Base-by-base conservation (phyloP, 2,888 invertebrate species). In the Schizaphis graminum region DNA sequence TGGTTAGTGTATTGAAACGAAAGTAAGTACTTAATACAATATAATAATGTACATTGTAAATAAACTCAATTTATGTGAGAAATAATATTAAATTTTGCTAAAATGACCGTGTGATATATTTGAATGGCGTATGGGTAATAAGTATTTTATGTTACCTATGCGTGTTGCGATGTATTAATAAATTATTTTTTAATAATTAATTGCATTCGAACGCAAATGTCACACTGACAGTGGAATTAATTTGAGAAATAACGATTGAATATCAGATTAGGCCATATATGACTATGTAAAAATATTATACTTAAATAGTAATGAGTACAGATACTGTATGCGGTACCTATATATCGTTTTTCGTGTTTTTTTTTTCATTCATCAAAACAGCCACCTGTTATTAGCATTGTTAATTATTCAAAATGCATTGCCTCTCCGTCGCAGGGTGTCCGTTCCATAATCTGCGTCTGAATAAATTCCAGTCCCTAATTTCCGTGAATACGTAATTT, bases 401-500 rank as follows among this genome's bases (percentile, higher is more conserved):
- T 90, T 91, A 94, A 94, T 94, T 94, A 94, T 94, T 94, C 90
- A 91, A 94, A 91, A 67, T 41, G 61, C 77, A 28, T 85, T 91
- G 86, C 35, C 67, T 28, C 61, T 77, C 77, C 77, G 44, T 89
- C 49, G 88, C 88, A 89, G 92, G 92, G 92, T 89, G 88, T 89
- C 53, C 90, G 94, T 94, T 94, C 90, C 94, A 85, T 91, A 91
- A 94, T 94, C 94, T 94, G 94, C 94, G 91, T 94, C 86, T 44
- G 86, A 91, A 91, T 94, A 94, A 86, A 94, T 94, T 91, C 90
- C 86, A 91, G 94, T 86, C 94, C 94, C 94, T 91, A 94, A 94
- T 94, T 91, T 94, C 94, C 94, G 94, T 94, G 94, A 94, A 94
- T 94, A 86, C 94, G 94, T 94, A 94, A 94, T 94, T 91, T 61